Conservation (phyloP, 2,888 invertebrate species). For the Drosophila histrio region DNA sequence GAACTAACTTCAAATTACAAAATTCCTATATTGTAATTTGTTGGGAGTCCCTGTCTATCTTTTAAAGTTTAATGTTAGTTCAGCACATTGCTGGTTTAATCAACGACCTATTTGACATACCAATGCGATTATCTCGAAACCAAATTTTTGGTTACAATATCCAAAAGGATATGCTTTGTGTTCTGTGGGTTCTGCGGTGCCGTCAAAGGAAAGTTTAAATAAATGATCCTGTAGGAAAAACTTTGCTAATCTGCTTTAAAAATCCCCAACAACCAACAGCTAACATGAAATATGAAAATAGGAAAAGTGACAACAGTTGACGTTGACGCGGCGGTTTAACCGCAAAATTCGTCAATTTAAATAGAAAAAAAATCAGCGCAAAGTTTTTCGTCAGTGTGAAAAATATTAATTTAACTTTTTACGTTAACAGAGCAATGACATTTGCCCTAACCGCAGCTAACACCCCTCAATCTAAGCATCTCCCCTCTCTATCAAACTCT, state of each 20-base stretch:
- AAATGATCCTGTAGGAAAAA: constrained; percentile 62
- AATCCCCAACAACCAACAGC: constrained; percentile 35
- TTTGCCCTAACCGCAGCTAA: constrained; percentile 36
- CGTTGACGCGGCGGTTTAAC: constrained; percentile 67
- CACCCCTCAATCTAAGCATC: neutral
- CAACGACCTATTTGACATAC: constrained; percentile 25
- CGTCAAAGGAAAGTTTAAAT: constrained; percentile 64
- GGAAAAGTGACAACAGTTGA: constrained; percentile 64
- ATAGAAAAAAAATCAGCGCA: constrained; percentile 30
- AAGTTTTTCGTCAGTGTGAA: constrained; percentile 57
- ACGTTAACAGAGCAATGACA: constrained; percentile 69
- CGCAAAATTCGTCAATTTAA: constrained; percentile 76
- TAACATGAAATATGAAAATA: constrained; percentile 38
- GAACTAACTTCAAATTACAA: constrained; percentile 13
- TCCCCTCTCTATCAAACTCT: neutral
- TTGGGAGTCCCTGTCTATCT: neutral
- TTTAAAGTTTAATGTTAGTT: neutral
- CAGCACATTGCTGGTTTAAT: neutral
- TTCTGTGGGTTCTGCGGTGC: constrained; percentile 28
- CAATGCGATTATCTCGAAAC: constrained; percentile 55
- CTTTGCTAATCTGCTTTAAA: constrained; percentile 74
- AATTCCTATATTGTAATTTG: constrained; percentile 11
- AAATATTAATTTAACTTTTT: constrained; percentile 79
- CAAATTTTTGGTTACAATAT: constrained; percentile 23
- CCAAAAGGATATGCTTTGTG: neutral